A percentile compares a stretch with the other conserved stretches of the same genome.
Conservation (phyloP, 2,888 invertebrate species). For the Hypomecis punctinalis region DNA sequence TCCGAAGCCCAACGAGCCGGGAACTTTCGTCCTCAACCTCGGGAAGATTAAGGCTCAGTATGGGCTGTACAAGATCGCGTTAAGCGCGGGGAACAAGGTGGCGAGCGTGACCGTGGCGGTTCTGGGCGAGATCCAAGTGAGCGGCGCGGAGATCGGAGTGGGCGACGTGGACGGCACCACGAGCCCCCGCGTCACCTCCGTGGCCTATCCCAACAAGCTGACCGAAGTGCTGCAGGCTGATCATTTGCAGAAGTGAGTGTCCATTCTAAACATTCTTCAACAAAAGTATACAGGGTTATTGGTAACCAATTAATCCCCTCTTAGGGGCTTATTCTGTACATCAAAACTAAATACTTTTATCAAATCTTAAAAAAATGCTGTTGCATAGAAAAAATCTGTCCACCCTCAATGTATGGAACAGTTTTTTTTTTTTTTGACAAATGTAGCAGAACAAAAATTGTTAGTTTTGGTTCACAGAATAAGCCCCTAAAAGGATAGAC, state of each 20-base stretch:
- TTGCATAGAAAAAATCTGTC: too few relatives aligned
- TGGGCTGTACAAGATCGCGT: constrained; percentile 93
- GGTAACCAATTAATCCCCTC: too few relatives aligned
- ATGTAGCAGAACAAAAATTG: too few relatives aligned
- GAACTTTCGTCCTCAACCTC: constrained; percentile 91
- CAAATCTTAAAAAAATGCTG: too few relatives aligned
- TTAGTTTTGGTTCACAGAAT: too few relatives aligned
- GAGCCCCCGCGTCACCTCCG: constrained; percentile 90
- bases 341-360: too few relatives aligned
- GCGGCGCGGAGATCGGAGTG: constrained; percentile 93
- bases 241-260: constrained; percentile 91
- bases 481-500: too few relatives aligned
- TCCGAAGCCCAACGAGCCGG: constrained; percentile 83
- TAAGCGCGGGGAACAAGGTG: constrained; percentile 88
- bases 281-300: too few relatives aligned
- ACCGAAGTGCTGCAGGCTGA: constrained; percentile 91
- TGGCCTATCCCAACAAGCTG: constrained; percentile 90
- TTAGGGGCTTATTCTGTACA: too few relatives aligned
- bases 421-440: too few relatives aligned
- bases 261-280: background rate
- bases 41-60: constrained; percentile 91
- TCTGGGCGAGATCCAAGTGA: constrained; percentile 90
- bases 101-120: constrained; percentile 88
- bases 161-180: constrained; percentile 96
- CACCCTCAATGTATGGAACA: too few relatives aligned